These are phyloP conservation scores for Embidobia sp. DNA, from an alignment of 2,888 invertebrate species.

Conservation along the genomic window DNA sequence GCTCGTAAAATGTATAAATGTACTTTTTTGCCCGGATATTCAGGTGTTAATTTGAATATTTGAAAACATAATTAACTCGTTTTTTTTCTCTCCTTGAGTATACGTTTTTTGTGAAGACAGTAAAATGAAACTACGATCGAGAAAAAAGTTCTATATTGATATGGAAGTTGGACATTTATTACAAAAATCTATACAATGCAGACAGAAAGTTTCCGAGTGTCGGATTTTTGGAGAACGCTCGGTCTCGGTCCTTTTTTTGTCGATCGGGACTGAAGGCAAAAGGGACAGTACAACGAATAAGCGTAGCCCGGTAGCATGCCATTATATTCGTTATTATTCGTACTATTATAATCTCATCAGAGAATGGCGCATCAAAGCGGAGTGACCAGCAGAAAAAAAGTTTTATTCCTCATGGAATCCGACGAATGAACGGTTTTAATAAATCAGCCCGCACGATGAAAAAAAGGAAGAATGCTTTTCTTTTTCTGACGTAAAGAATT, in stretches of 20 bases:
- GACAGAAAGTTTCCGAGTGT: constrained; percentile 22
- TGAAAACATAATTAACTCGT: no score
- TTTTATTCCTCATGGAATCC: constrained; percentile 36
- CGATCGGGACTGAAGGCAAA: constrained; percentile 20
- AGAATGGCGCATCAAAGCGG: constrained; percentile 45
- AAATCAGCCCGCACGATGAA: constrained; percentile 29
- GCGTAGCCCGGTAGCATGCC: constrained; percentile 55
- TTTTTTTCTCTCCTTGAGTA: no score
- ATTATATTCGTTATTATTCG: constrained; percentile 60
- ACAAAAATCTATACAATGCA: constrained; percentile 16
- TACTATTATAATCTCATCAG: constrained; percentile 60
- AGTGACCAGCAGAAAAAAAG: constrained; percentile 41
- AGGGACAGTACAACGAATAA: constrained; percentile 38
- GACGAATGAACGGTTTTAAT: constrained; percentile 50
- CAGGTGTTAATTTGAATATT: no score
- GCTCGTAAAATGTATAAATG: no score
- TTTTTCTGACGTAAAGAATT: constrained; percentile 19
- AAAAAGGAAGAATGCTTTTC: constrained; percentile 34
- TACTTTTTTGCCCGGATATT: no score
- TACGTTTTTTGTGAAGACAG: no score
- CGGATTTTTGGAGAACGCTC: constrained; percentile 31
- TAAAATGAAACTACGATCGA: no score
- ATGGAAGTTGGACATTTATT: constrained; percentile 5
- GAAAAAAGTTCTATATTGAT: no score
- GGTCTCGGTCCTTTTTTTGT: constrained; percentile 21